Evolutionary conservation across 2,797 vertebrate species (phyloP), one percentile per base, ranked within the genome.

Genomic region (Arctocebus calabarensis): DNA sequence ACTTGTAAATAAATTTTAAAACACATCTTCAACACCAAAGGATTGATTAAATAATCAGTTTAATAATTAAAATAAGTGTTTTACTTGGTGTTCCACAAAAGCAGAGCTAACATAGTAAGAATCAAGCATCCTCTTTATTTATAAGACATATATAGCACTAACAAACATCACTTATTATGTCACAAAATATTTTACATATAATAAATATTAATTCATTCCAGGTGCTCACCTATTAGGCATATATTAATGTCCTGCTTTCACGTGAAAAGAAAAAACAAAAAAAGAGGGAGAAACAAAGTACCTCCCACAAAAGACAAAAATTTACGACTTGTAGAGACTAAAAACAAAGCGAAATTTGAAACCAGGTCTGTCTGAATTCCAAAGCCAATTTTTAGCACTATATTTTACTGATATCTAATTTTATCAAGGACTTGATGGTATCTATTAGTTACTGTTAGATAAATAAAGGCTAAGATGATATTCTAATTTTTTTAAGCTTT

Each of bases 41-140:
- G 59, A 59, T 48, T 87, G 73, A 84, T 81, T 62, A 94, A 97
- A 74, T 32, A 6, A 4, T 88, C 94, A 52, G 14, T 52, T 52
- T 52, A 52, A 52, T 52, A 52, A 52, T 52, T 52, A 52, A 52
- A 52, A 22, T 2, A 77, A 19, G 62, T 37, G 10, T 84, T 19
- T 62, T 90, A 97, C 70, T 8, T 89, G 37, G 57, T 94, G 83
- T n/a, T 12, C 59, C 93, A 81, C 79, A 83, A 62, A 96, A 81
- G 55, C 16, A 86, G 52, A 92, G 19, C 17, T 73, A 85, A 57
- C 73, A 70, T 34, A 90, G 59, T 79, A 62, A 90, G 23, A 75
- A 86, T 37, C n/a, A 55, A 94, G 40, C 25, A 90, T 66, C 17
- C 19, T 34, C 32, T 87, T 64, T 75, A 59, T 90, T 96, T 82